Evolutionary conservation across 2,888 invertebrate genomes (phyloP).

Genomic region (Pollenia griseotomentosa): DNA sequence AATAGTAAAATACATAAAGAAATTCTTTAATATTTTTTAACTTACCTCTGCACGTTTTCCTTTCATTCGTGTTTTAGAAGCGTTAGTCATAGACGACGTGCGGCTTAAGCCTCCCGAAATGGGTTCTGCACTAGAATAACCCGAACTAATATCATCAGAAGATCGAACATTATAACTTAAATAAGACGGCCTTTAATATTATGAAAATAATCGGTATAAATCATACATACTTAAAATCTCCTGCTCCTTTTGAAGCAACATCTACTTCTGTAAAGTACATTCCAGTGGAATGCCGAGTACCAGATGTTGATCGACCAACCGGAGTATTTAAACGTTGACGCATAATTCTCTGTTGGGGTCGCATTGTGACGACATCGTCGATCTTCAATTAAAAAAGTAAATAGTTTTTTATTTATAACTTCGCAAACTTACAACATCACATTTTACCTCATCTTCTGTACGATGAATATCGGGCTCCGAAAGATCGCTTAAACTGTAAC

Average conservation of each 20-base stretch:
- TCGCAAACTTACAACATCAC: neutral
- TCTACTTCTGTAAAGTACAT: constrained; percentile 94
- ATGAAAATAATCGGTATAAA: too few species aligned
- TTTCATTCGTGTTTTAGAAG: constrained; percentile 86
- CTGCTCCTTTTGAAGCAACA: constrained; percentile 82
- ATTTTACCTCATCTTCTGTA: constrained; percentile 85
- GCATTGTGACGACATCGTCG: constrained; percentile 68
- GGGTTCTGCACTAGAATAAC: constrained; percentile 93
- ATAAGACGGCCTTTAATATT: neutral
- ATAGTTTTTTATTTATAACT: neutral
- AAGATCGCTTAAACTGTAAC: constrained; percentile 96
- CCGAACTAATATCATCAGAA: constrained; percentile 92
- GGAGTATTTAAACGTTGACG: constrained; percentile 81
- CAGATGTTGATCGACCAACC: constrained; percentile 86
- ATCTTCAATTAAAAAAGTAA: constrained; percentile 47
- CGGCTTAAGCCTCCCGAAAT: constrained; percentile 87
- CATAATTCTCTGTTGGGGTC: constrained; percentile 81
- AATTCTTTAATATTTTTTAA: neutral
- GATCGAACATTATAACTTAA: constrained; percentile 83
- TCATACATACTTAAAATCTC: constrained; percentile 80
- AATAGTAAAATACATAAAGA: too few species aligned
- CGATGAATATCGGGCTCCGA: constrained; percentile 87
- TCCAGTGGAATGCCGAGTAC: constrained; percentile 85
- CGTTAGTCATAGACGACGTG: constrained; percentile 89
- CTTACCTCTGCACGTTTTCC: constrained; percentile 85